These are phyloP conservation scores for Marasmarcha lunaedactyla DNA, from an alignment of 2,888 invertebrate genomes.

Conservation along the genomic window DNA sequence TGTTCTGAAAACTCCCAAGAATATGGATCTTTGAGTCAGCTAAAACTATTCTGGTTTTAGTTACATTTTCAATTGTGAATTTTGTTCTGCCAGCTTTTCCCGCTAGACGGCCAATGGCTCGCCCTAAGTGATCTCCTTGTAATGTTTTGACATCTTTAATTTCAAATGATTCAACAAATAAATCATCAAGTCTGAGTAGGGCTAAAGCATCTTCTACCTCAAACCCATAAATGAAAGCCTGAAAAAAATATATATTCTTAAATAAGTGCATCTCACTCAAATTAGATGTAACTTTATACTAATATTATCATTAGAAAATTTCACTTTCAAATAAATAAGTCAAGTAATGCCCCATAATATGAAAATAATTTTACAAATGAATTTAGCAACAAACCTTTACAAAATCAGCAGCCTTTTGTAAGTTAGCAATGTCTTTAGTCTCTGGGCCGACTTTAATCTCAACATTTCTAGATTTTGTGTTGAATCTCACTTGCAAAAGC, in stretches of 20 bases:
- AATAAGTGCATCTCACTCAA: no score
- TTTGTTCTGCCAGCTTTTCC: constrained; percentile 98
- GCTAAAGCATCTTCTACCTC: constrained; percentile 98
- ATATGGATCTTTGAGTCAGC: constrained; percentile 98
- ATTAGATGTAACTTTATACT: no score
- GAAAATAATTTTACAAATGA: no score
- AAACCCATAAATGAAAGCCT: constrained; percentile 95
- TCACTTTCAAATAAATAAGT: background rate
- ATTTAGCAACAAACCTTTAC: constrained; percentile 77
- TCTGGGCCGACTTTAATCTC: constrained; percentile 83
- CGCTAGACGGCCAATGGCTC: constrained; percentile 97
- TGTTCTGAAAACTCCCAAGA: constrained; percentile 96
- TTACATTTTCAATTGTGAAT: constrained; percentile 98
- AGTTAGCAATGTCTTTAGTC: constrained; percentile 86
- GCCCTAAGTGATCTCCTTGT: constrained; percentile 93
- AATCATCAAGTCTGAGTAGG: constrained; percentile 91
- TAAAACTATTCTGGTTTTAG: constrained; percentile 96
- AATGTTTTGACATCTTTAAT: constrained; percentile 95
- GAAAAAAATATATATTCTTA: constrained; percentile 20
- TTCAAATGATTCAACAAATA: constrained; percentile 97
- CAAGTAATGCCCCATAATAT: background rate
- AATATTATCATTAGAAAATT: no score
- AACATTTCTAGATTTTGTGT: constrained; percentile 90
- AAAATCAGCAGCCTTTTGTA: constrained; percentile 99
- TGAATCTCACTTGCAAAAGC: constrained; percentile 93